Evolutionary conservation across 2,888 invertebrate genomes (phyloP), one percentile per base, ranked within the genome.

Genomic region (Apamea anceps): DNA sequence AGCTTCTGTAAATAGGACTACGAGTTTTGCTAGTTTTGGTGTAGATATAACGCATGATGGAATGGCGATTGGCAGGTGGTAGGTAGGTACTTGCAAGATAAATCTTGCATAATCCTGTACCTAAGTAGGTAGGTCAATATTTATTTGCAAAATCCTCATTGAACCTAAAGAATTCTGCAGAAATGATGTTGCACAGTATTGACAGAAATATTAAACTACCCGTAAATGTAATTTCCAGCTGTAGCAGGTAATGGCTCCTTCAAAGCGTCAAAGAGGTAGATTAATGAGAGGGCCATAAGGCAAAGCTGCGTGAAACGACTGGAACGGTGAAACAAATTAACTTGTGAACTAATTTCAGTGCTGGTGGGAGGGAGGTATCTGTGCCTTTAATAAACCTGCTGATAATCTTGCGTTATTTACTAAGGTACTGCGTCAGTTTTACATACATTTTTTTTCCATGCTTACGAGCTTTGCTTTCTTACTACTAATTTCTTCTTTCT

Each of bases 291-390:
- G 73, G 77, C 48, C 18, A 45, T 73, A 72, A 0, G 15, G 72
- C 70, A 82, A 80, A 88, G 86, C 77, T 66, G 45, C 74, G 75
- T 83, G 66, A 76, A 85, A 81, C 81, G 73, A 78, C 71, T 76
- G 65, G 72, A 63, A 75, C 12, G 65, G 73, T 63, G 77, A 72
- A 67, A 83, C 73, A 83, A 80, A 87, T 87, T 87, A 88, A 71
- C 88, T 79, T 80, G 72, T 54, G 42, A 87, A 79, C 84, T 87
- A 83, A 83, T 88, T 83, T 54, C 79, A 79, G 66, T 67, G 37
- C 18, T 57, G 42, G 25, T 18, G 42, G 54, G 32, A 18, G 13
- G 45, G 7, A n/a, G 32, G 2, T 57, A 12, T 63, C 37, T n/a
- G 63, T 25, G 42, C 12, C 25, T 63, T 57, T 7, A 25, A 57